These are phyloP conservation scores for Caenorhabditis parvicauda DNA, from an alignment of 2,888 invertebrate species.

Conservation along the genomic window DNA sequence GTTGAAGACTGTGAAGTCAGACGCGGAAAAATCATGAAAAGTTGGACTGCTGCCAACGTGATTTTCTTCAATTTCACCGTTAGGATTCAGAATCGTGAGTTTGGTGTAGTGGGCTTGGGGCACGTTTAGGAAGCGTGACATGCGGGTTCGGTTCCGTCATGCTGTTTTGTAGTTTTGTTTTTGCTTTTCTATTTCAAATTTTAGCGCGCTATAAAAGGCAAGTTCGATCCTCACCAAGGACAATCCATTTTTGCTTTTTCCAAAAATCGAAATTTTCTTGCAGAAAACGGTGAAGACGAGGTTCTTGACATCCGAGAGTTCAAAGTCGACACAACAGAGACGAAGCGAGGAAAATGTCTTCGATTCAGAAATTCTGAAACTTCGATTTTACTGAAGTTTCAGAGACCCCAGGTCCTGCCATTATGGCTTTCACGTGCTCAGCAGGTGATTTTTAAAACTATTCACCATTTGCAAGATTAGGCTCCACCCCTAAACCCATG, in stretches of 20 bases:
- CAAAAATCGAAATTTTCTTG: no score
- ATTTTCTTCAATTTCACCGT: slow-evolving; percentile 40
- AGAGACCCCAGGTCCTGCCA: slow-evolving; percentile 12
- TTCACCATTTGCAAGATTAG: no score
- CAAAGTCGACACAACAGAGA: slow-evolving; percentile 16
- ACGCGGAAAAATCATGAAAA: slow-evolving; percentile 34
- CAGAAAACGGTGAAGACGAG: slow-evolving; percentile 25
- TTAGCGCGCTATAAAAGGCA: neutral
- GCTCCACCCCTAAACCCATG: no score
- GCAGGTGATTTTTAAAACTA: no score
- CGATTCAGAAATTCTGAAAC: slow-evolving; percentile 11
- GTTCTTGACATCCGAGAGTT: slow-evolving; percentile 13
- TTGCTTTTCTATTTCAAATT: neutral
- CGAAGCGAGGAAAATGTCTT: slow-evolving; percentile 13
- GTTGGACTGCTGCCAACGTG: slow-evolving; percentile 32
- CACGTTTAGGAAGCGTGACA: neutral
- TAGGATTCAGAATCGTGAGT: slow-evolving; percentile 33
- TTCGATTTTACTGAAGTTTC: slow-evolving; percentile 9
- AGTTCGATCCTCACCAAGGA: neutral
- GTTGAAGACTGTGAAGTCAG: slow-evolving; percentile 33
- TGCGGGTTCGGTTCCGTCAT: neutral
- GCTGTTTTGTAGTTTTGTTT: no score
- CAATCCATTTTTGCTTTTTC: neutral
- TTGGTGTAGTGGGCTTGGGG: neutral
- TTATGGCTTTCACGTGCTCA: slow-evolving; percentile 19